Base-by-base conservation (phyloP, 2,797 vertebrate genomes). In the Falco rusticolus region DNA sequence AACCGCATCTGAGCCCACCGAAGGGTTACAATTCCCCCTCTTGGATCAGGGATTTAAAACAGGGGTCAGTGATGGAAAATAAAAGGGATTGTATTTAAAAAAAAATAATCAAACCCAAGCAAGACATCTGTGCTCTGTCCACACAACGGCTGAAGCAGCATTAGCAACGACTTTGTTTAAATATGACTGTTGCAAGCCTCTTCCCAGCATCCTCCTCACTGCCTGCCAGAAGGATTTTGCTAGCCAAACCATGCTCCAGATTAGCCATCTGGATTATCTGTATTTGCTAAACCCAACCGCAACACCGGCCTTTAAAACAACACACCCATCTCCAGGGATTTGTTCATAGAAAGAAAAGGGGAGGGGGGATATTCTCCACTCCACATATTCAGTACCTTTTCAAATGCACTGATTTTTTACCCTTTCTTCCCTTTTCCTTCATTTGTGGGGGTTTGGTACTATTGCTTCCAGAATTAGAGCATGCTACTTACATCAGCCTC, bases 61-160 rank as follows among this genome's bases (percentile, higher is more conserved):
- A 57, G 56, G 90, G 86, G 74, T 76, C 94, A 66, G 56, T 21
- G 84, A 63, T 50, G 71, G 82, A 82, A 91, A 95, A 94, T 53
- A 84, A 91, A 94, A 77, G 84, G 85, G 93, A 93, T 91, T 90
- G 89, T 87, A 90, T 79, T 64, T 0, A 1, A 54, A 91, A 82
- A 53, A 68, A 51, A 34, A 48, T 9, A 48, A 87, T 15, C 69
- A 70, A 64, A 86, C 34, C 74, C 90, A n/a, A 89, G 85, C 60
- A 71, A 87, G 95, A 90, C 94, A 94, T 96, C 96, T 96, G 94
- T 68, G 93, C 91, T 45, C 9, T 6, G 88, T 70, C 77, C 91
- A 41, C 85, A 47, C 9, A 2, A 20, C 0, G 54, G 75, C 87
- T 54, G 91, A 16, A 29, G 93, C 90, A 33, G 90, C 93, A 82